These are phyloP conservation scores for Periparus ater DNA, from an alignment of 2,797 vertebrate species.

Conservation along the genomic window DNA sequence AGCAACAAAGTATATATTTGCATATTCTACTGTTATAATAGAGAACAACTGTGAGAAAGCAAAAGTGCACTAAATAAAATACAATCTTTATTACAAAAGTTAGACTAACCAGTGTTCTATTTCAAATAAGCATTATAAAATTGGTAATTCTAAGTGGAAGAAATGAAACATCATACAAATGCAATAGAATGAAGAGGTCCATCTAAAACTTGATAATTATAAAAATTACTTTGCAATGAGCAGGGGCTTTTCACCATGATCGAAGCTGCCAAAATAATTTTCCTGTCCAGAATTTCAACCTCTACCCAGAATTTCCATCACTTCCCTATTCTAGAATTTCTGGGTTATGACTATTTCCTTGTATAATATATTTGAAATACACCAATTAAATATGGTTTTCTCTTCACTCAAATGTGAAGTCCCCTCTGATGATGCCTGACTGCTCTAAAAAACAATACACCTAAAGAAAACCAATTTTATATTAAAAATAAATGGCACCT, in stretches of 20 bases:
- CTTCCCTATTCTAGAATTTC: not conserved
- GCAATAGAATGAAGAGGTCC: not conserved
- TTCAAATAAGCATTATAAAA: not conserved
- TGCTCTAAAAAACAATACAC: not conserved
- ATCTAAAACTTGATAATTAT: not conserved
- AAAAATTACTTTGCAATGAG: not conserved
- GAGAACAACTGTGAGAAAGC: not conserved
- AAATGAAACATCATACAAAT: not conserved
- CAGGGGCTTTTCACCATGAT: conserved; percentile 11
- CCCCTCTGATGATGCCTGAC: not conserved
- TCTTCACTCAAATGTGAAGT: not conserved
- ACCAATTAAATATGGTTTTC: not conserved
- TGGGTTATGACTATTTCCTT: not conserved
- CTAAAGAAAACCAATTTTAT: not conserved
- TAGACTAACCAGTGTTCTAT: not conserved
- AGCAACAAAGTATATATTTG: not conserved
- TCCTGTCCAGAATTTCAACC: not conserved
- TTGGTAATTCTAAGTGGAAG: not conserved
- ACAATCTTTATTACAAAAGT: not conserved
- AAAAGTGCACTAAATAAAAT: not conserved
- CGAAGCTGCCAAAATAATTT: not conserved
- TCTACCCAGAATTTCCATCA: not conserved
- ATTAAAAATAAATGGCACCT: not conserved
- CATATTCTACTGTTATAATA: not conserved
- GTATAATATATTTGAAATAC: not conserved